These are phyloP conservation scores for Himalopsyche tibetana DNA, from an alignment of 2,888 invertebrate genomes.

Conservation along the genomic window DNA sequence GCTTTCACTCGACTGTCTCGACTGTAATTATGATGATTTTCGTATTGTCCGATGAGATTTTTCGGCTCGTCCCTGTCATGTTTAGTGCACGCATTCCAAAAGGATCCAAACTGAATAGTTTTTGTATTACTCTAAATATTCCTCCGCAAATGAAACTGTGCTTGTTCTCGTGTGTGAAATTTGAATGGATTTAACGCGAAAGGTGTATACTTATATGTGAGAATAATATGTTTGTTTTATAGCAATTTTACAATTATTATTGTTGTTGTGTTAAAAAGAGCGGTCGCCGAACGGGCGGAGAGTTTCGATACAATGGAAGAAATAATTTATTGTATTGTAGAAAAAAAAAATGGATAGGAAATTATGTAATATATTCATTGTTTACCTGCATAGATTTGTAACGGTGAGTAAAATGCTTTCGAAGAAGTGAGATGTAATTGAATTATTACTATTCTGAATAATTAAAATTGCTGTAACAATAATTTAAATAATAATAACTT, in stretches of 20 bases:
- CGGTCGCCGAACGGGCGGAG: not conserved
- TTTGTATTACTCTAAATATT: slow-evolving; percentile 46
- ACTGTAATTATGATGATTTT: too few species aligned
- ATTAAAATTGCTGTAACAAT: slow-evolving; percentile 60
- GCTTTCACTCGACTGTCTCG: slow-evolving; percentile 34
- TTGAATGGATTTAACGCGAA: slow-evolving; percentile 45
- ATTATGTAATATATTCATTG: slow-evolving; percentile 62
- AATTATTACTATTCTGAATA: slow-evolving; percentile 62
- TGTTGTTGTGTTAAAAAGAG: slow-evolving; percentile 8
- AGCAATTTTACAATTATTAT: slow-evolving; percentile 55
- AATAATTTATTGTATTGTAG: slow-evolving; percentile 58
- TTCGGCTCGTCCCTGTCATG: slow-evolving; percentile 32
- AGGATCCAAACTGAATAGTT: slow-evolving; percentile 50
- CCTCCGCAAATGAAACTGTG: slow-evolving; percentile 53
- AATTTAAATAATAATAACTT: slow-evolving; percentile 62
- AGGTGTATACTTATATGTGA: slow-evolving; percentile 47
- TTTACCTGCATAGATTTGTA: slow-evolving; percentile 57
- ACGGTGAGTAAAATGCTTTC: slow-evolving; percentile 61
- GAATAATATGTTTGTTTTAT: slow-evolving; percentile 57
- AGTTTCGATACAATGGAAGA: slow-evolving; percentile 47
- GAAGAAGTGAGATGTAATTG: slow-evolving; percentile 58
- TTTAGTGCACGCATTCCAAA: slow-evolving; percentile 55
- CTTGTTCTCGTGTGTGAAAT: slow-evolving; percentile 44
- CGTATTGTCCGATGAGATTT: not conserved
- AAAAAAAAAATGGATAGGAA: slow-evolving; percentile 58